phyloP scores from a whole-genome alignment of 2,888 invertebrate species.

The Dynastes maya region DNA sequence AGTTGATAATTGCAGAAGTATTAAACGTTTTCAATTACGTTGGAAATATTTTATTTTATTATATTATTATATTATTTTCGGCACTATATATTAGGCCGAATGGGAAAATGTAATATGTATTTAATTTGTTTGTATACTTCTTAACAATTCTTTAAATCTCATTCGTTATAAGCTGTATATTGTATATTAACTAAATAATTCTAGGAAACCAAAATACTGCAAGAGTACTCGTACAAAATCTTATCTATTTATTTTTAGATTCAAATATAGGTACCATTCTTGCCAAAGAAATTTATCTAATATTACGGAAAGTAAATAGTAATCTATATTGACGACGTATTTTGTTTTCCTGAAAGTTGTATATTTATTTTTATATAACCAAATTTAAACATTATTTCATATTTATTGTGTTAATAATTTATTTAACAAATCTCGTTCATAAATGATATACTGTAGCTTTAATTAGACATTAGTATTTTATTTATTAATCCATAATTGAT shows the following conservation, averaged over 20 bases:
- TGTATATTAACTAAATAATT: not conserved
- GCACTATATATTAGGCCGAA: too few relatives aligned
- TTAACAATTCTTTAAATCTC: too few relatives aligned
- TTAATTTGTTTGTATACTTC: too few relatives aligned
- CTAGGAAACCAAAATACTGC: not conserved
- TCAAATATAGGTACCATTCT: not conserved
- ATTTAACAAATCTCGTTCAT: conserved; percentile 8
- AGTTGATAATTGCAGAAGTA: conserved; percentile 13
- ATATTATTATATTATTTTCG: too few relatives aligned
- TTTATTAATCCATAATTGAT: conserved; percentile 31
- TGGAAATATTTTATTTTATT: too few relatives aligned
- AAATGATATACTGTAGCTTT: conserved; percentile 30
- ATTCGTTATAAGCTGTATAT: too few relatives aligned
- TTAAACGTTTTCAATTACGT: too few relatives aligned
- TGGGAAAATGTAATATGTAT: too few relatives aligned
- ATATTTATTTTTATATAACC: conserved; percentile 14
- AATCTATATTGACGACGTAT: not conserved
- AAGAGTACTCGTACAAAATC: not conserved
- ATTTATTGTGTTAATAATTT: conserved; percentile 37
- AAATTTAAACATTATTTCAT: conserved; percentile 18
- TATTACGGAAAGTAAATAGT: not conserved
- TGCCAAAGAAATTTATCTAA: conserved; percentile 18
- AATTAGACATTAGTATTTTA: conserved; percentile 32
- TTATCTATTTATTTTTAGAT: conserved; percentile 1
- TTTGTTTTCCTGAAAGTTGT: conserved; percentile 9